Base-by-base conservation (phyloP, 2,888 invertebrate species). In the Ochropleura plecta region DNA sequence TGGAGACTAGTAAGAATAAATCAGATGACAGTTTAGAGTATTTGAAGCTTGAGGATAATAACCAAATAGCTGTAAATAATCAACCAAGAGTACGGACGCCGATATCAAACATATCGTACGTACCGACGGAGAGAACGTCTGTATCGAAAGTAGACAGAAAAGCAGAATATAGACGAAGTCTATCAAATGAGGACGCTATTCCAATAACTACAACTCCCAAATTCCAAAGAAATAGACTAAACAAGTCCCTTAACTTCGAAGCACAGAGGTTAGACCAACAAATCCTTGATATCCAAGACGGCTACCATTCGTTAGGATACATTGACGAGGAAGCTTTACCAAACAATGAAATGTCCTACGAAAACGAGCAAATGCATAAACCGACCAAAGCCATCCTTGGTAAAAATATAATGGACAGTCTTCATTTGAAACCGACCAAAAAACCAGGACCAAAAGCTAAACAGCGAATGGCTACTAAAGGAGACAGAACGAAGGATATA, bases 81-180 rank as follows among this genome's bases (percentile, higher is more conserved):
- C 96, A 96, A 83, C 96, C 96, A 0, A 94, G 96, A 88, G 92
- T 95, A 55, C 94, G 96, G 48, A 96, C 96, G 59, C 96, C 96
- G 3, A 95, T 97, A 85, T 94, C 96, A 1, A 96, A 95, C 81
- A 89, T 96, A 65, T 93, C 95, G 6, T 96, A 96, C 76, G 90
- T 94, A 57, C 93, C 95, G 48, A 94, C 95, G 30, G 95, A 96
- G 85, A 93, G 94, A 86, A 91, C 92, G n/a, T 85, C 92, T 20
- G 82, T 90, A 55, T 79, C 90, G 5, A 94, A 92, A 90, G 86
- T 92, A 60, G 72, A 72, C 57, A 72, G 71, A 70, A 72, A 57
- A 72, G 42, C 42, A 14, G 93, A 94, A 71, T 96, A 93, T 69
- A 93, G 88, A 76, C 93, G 96, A 66, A 96, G 96, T 81, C 89